Evolutionary conservation across 2,113 vertebrate species (phyloP).

Genomic region (Trachemys scripta): DNA sequence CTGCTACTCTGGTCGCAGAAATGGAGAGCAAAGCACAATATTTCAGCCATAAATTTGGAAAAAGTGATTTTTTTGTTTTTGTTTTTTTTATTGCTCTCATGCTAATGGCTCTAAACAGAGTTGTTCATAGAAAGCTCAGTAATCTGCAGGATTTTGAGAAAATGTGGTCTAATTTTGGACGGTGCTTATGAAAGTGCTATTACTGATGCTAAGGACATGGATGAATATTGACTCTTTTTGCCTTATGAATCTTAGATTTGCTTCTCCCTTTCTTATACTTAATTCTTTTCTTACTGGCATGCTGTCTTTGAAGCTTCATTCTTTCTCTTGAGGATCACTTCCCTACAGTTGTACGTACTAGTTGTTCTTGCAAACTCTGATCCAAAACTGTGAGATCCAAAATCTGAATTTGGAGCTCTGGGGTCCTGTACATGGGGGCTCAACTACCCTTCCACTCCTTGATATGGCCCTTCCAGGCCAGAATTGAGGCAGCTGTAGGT

Average conservation of each 20-base stretch:
- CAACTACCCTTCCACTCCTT: neutral
- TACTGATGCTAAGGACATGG: neutral
- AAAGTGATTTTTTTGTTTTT: neutral
- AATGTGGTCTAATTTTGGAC: neutral
- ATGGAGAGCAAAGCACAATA: neutral
- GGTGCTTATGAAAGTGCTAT: neutral
- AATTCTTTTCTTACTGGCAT: fast-evolving
- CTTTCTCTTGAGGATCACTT: neutral
- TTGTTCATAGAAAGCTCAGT: fast-evolving
- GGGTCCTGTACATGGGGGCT: neutral
- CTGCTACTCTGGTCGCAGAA: neutral
- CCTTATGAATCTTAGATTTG: neutral
- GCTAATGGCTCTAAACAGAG: neutral
- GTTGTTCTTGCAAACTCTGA: neutral
- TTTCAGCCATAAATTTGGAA: neutral
- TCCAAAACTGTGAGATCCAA: neutral
- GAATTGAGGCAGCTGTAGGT: neutral
- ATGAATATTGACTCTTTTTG: neutral
- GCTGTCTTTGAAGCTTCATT: neutral
- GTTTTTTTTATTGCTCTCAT: neutral
- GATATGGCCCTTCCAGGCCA: neutral
- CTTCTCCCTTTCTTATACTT: neutral
- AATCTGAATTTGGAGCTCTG: neutral
- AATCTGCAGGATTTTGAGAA: neutral
- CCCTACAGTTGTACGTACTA: neutral